Conservation (phyloP, 2,888 invertebrate species). For the Eilema griseolum region DNA sequence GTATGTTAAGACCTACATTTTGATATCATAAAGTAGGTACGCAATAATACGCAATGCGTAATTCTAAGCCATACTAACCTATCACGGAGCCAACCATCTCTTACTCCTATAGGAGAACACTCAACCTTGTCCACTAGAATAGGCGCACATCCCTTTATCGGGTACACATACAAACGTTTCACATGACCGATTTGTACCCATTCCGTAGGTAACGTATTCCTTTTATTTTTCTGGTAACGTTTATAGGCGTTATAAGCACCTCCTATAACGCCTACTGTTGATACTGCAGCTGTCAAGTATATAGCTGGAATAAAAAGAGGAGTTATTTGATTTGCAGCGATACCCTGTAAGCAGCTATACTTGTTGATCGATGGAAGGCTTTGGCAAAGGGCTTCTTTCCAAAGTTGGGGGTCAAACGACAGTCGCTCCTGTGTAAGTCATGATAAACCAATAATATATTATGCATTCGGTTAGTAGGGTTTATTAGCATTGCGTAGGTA, state of each 20-base stretch:
- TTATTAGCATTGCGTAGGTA: too few relatives aligned
- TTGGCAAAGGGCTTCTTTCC: too few relatives aligned
- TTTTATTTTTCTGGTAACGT: constrained; percentile 11
- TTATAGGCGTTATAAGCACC: constrained; percentile 28
- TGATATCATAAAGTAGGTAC: too few relatives aligned
- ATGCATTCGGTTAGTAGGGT: too few relatives aligned
- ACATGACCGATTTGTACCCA: constrained; percentile 81
- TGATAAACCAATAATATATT: too few relatives aligned
- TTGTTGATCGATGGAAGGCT: too few relatives aligned
- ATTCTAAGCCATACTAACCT: not conserved
- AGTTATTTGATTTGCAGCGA: not conserved
- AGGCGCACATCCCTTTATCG: constrained; percentile 81
- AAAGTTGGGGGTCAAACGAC: too few relatives aligned
- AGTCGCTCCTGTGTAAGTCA: too few relatives aligned
- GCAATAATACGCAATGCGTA: too few relatives aligned
- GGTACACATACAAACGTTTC: constrained; percentile 76
- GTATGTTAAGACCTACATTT: too few relatives aligned
- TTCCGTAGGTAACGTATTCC: constrained; percentile 55
- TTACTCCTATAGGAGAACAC: constrained; percentile 73
- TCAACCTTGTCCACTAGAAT: constrained; percentile 70
- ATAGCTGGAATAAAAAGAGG: not conserved
- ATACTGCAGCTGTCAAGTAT: constrained; percentile 20
- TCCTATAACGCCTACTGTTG: constrained; percentile 28
- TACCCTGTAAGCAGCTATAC: too few relatives aligned
- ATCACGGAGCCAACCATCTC: constrained; percentile 53